Conservation (phyloP, 2,113 vertebrate species). For the Pseudolaguvia tuberculata region DNA sequence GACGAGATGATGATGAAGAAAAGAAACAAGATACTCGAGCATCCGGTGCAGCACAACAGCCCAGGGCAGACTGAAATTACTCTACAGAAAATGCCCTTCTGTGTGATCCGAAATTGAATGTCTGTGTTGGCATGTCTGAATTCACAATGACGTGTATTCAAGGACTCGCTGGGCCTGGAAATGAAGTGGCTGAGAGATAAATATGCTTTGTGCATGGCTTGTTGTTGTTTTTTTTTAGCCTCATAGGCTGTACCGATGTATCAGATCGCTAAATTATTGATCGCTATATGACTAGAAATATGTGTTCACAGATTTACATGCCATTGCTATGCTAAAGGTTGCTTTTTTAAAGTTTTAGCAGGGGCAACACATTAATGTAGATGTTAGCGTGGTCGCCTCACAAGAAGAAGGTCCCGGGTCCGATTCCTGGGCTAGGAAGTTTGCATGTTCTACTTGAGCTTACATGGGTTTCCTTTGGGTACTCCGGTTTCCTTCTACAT, state of each 20-base stretch:
- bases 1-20: constrained; percentile 36
- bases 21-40: constrained; percentile 27
- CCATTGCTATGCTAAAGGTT: no score
- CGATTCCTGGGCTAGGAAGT: no score
- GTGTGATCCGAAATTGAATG: constrained; percentile 22
- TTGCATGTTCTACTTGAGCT: no score
- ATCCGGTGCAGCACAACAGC: constrained; percentile 19
- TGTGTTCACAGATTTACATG: no score
- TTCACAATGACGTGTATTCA: constrained; percentile 1
- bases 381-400: no score
- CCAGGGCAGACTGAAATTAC: constrained; percentile 19
- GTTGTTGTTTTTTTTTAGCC: background rate
- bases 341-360: no score
- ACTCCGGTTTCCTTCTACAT: no score
- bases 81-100: constrained; percentile 12
- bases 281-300: no score
- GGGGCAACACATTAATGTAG: no score
- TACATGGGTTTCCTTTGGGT: no score
- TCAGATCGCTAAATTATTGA: no score
- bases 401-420: no score
- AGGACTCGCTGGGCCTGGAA: constrained; percentile 6
- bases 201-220: background rate
- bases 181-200: constrained; percentile 9
- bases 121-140: constrained; percentile 8
- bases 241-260: background rate